Conservation (phyloP, 2,113 vertebrate genomes). For the Ammodramus savannarum region DNA sequence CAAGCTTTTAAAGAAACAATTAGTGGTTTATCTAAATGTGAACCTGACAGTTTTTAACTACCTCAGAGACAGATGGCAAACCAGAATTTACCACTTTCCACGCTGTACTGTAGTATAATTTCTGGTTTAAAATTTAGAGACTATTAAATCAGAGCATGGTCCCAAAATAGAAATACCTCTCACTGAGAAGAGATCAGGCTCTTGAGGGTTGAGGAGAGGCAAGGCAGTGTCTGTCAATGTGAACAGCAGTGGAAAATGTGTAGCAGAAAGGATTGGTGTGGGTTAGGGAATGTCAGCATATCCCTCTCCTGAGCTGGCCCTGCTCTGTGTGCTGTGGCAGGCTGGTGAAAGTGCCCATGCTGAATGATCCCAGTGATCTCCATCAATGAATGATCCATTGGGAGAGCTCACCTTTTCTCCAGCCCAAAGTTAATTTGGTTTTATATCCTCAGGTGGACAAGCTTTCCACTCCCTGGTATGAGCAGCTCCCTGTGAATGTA, state of each 20-base stretch:
- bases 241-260: background rate
- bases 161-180: background rate
- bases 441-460: background rate
- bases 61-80: background rate
- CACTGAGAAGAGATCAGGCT: background rate
- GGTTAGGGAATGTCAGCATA: background rate
- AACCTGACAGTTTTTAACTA: background rate
- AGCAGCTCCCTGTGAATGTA: background rate
- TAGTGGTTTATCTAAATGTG: background rate
- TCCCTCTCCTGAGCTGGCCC: background rate
- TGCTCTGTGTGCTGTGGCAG: background rate
- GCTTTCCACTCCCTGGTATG: background rate
- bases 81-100: background rate
- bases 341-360: background rate
- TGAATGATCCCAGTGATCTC: background rate
- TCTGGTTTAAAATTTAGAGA: background rate
- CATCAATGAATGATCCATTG: background rate
- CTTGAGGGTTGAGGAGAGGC: background rate
- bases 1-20: background rate
- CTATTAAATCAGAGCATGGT: background rate
- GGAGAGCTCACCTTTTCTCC: background rate
- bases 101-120: background rate
- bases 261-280: background rate
- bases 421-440: background rate
- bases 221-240: background rate